Evolutionary conservation across 2,113 vertebrate genomes (phyloP).

Genomic region (Acrocephalus arundinaceus): DNA sequence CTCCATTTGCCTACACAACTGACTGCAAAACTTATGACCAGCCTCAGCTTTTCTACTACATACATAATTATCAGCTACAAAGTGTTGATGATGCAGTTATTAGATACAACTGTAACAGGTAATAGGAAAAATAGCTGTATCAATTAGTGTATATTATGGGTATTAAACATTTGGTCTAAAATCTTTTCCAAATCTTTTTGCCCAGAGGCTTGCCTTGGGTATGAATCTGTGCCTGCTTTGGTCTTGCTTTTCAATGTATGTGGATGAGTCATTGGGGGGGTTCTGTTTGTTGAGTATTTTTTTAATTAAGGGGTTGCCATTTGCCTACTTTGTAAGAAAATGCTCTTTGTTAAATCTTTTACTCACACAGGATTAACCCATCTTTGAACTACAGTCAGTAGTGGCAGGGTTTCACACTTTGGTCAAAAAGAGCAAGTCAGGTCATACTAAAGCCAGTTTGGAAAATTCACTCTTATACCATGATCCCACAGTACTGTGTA

Average conservation of each 20-base stretch:
- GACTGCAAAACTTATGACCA: not conserved
- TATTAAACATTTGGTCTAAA: not conserved
- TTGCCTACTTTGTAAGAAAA: not conserved
- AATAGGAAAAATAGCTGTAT: not conserved
- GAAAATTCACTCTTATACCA: not conserved
- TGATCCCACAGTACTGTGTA: not conserved
- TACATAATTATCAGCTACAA: not conserved
- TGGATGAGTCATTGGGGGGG: not conserved
- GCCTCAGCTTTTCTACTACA: not conserved
- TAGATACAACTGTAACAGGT: not conserved
- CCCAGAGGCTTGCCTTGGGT: not conserved
- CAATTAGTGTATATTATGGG: accelerated
- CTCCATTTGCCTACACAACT: not conserved
- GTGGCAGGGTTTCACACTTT: not conserved
- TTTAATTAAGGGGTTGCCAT: not conserved
- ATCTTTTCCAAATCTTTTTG: not conserved
- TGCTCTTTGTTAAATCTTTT: not conserved
- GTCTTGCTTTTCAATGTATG: not conserved
- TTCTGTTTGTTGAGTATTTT: not conserved
- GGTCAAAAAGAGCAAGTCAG: not conserved
- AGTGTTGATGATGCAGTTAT: not conserved
- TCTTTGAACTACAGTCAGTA: not conserved
- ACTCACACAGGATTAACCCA: not conserved
- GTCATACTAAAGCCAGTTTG: not conserved
- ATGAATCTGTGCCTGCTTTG: not conserved